Conservation (phyloP, 2,888 invertebrate genomes). For the Euplexia lucipara region DNA sequence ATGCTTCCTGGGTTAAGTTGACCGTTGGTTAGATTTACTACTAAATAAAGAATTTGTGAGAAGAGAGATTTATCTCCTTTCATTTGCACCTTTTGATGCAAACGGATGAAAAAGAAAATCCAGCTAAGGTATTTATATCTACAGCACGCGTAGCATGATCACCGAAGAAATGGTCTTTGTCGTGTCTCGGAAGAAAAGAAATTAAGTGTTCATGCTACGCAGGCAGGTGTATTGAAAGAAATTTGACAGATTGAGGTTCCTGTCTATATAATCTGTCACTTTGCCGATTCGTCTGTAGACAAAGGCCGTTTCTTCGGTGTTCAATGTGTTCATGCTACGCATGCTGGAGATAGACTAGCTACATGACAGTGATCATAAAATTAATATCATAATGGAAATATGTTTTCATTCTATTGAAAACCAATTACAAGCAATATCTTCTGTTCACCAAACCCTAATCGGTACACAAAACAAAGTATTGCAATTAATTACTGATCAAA, state of each 20-base stretch:
- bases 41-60: conserved; percentile 10
- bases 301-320: no score
- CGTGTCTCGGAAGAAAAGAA: no score
- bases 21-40: conserved; percentile 1
- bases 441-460: conserved; percentile 1
- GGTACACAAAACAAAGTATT: conserved; percentile 8
- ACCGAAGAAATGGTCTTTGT: no score
- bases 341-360: neutral
- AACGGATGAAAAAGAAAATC: neutral
- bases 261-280: no score
- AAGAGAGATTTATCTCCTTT: neutral
- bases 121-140: no score
- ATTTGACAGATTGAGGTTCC: no score
- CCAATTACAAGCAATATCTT: conserved; percentile 1
- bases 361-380: neutral
- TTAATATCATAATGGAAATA: neutral
- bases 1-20: neutral
- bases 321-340: no score
- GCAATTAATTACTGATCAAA: conserved; percentile 15
- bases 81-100: neutral
- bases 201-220: no score
- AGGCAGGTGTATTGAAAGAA: no score
- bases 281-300: no score
- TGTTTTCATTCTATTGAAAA: neutral
- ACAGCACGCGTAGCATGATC: no score